A percentile compares a stretch with the other conserved stretches of the same genome.
phyloP scores from a whole-genome alignment of 30 jellyfish, hydroid and myxozoan genomes.

The Aurelia coerulea region DNA sequence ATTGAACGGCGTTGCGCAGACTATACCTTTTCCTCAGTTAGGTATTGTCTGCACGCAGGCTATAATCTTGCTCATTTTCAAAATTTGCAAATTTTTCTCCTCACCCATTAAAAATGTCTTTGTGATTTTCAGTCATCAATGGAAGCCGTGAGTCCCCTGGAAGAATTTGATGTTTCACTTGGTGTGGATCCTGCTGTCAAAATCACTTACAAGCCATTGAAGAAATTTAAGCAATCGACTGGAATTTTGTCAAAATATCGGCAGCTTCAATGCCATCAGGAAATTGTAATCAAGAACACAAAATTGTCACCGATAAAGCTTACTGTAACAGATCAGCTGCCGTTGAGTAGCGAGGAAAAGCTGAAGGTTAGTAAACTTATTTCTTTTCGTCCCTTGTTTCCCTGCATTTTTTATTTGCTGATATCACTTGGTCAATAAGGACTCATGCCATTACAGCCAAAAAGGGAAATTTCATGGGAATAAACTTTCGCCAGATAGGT shows the following conservation, averaged over 20 bases:
- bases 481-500: too few relatives aligned
- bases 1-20: too few relatives aligned
- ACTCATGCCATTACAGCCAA: too few relatives aligned
- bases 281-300: slow-evolving; percentile 79
- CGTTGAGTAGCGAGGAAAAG: slow-evolving; percentile 79
- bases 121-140: slow-evolving; percentile 59
- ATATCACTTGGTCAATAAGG: too few relatives aligned
- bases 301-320: slow-evolving; percentile 62
- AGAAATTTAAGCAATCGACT: slow-evolving; percentile 64
- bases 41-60: too few relatives aligned
- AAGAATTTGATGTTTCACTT: slow-evolving; percentile 88
- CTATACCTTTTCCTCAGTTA: too few relatives aligned
- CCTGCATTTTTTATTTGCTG: too few relatives aligned
- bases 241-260: slow-evolving; percentile 72
- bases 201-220: slow-evolving; percentile 89
- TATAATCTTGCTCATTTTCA: too few relatives aligned
- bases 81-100: too few relatives aligned
- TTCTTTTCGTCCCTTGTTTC: too few relatives aligned
- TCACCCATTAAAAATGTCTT: too few relatives aligned
- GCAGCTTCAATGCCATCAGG: slow-evolving; percentile 65
- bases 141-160: slow-evolving; percentile 91
- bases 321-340: slow-evolving; percentile 79
- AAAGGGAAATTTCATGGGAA: too few relatives aligned
- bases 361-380: slow-evolving; percentile 64
- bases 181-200: slow-evolving; percentile 95